Percentiles rank a stretch among this genome's conserved stretches.
Evolutionary conservation across 2,888 invertebrate genomes (phyloP).

Genomic region (Microdon myrmicae): DNA sequence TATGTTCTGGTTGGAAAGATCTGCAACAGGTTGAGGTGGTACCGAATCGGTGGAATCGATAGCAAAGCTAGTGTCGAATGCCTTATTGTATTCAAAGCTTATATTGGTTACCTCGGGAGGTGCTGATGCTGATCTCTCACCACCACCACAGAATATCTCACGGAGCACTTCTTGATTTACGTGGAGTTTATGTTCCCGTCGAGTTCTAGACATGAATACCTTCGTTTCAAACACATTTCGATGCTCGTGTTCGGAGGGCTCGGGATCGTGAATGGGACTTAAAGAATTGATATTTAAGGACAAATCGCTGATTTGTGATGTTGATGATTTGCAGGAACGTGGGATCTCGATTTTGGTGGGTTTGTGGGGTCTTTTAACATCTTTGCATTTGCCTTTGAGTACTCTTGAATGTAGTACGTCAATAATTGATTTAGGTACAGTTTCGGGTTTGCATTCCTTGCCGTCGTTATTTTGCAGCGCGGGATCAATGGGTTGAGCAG

Average conservation of each 20-base stretch:
- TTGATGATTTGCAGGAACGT: background rate
- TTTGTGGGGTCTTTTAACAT: conserved; percentile 8
- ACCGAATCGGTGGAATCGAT: background rate
- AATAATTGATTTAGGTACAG: conserved; percentile 62
- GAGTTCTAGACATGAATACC: conserved; percentile 78
- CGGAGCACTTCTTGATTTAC: conserved; percentile 82
- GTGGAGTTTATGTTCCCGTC: conserved; percentile 77
- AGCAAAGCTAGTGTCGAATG: conserved; percentile 56
- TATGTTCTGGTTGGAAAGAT: too few relatives aligned
- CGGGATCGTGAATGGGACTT: conserved; percentile 24
- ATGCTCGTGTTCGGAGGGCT: conserved; percentile 54
- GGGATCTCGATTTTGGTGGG: conserved; percentile 17
- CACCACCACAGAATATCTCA: conserved; percentile 80
- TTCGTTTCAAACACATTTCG: conserved; percentile 74
- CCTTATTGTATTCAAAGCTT: conserved; percentile 53
- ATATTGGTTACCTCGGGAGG: conserved; percentile 71
- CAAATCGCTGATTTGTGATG: conserved; percentile 1
- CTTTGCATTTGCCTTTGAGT: conserved; percentile 25
- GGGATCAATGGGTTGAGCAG: too few relatives aligned
- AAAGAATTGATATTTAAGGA: background rate
- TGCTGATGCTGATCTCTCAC: conserved; percentile 82
- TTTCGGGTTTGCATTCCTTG: conserved; percentile 4
- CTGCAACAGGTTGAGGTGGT: conserved; percentile 13
- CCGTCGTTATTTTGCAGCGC: background rate
- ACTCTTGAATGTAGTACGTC: conserved; percentile 65